Conservation (phyloP, 2,797 vertebrate genomes). For the Hippopotamyrus pictus region DNA sequence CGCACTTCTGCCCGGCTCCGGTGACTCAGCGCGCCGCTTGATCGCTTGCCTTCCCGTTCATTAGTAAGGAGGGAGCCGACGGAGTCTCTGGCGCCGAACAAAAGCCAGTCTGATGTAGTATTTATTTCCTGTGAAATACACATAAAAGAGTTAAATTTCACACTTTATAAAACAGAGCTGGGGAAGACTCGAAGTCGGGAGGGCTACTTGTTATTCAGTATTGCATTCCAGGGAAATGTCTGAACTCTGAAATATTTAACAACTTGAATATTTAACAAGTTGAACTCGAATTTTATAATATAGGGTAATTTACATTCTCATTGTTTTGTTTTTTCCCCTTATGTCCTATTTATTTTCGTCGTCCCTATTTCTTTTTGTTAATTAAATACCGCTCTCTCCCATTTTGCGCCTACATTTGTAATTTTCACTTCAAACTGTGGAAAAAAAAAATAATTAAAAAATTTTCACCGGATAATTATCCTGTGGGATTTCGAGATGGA, state of each 20-base stretch:
- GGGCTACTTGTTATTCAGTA: neutral
- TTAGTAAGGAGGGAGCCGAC: neutral
- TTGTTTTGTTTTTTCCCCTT: neutral
- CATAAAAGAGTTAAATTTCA: neutral
- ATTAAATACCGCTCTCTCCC: neutral
- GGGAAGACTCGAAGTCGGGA: neutral
- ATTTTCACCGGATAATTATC: neutral
- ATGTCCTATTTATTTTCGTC: neutral
- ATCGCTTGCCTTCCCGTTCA: neutral
- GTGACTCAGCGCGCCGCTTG: neutral
- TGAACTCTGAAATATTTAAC: conserved; percentile 2
- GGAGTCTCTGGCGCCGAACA: neutral
- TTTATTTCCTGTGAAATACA: neutral
- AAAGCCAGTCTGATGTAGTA: conserved; percentile 6
- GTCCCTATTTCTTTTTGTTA: neutral
- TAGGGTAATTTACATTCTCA: neutral
- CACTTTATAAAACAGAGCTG: neutral
- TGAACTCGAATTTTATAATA: conserved; percentile 5
- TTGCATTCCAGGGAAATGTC: neutral
- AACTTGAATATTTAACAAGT: conserved; percentile 6
- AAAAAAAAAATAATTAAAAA: neutral
- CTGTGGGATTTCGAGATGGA: neutral
- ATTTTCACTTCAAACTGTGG: neutral
- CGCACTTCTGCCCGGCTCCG: neutral
- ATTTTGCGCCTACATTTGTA: neutral